Base-by-base conservation (phyloP, 1,140 invertebrate genomes). In the Trialeurodes vaporariorum region DNA sequence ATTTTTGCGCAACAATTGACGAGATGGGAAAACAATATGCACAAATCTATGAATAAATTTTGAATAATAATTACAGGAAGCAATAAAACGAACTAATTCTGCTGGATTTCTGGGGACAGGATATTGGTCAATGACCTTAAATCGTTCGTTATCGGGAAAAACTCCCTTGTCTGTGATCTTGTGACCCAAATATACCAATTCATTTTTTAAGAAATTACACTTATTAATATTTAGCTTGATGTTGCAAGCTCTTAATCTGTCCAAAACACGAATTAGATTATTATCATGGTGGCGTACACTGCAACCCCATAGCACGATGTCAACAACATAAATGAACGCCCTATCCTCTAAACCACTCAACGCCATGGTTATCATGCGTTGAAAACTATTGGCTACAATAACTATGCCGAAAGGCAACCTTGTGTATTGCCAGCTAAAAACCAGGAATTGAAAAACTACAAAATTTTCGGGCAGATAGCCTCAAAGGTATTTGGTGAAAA, bases 401-500 rank as follows among this genome's bases (percentile, higher is more conserved):
- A 9, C 17, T 9, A 49, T 49, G 5, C 34, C 34, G 17, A 9
- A 49, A 49, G 34, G 34, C 5, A 49, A 17, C 17, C 34, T 49
- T 49, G 5, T 49, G 17, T 9, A 49, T 49, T 49, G 34, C 34
- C 34, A 9, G 5, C 17, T 49, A 9, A 49, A 5, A 49, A 49
- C 34, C 17, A 49, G 17, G 17, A 49, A 5, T 49, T 49, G 34
- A 49, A 9, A 49, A 17, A 5, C 17, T 17, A 17, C 34, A 17
- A 49, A 49, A 49, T 49, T 9, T 17, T 17, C 5, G 34, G 34
- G n/a, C n/a, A n/a, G n/a, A n/a, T n/a, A n/a, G n/a, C 17, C 17
- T 49, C 5, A 49, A 17, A 11, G 72, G 68, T 11, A 84, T 76
- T 71, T 84, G 82, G 71, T 78, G 80, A 74, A 80, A 85, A 2